A percentile compares a stretch with the other conserved stretches of the same genome.
Evolutionary conservation across 1,140 invertebrate genomes (phyloP).

Genomic region (Chrysomallon squamiferum): DNA sequence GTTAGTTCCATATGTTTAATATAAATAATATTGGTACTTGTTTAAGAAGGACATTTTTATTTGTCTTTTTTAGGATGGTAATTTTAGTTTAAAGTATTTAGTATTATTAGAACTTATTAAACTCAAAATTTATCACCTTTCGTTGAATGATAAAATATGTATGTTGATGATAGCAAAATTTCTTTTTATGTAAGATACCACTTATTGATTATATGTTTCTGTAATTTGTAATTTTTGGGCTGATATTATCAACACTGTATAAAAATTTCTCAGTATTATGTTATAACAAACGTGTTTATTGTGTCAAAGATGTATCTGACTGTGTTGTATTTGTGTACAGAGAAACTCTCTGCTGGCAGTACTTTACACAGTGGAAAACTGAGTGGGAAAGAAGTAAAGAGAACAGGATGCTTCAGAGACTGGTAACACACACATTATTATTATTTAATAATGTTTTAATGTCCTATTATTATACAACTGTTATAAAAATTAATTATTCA

Average conservation of each 20-base stretch:
- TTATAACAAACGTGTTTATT: too few species aligned
- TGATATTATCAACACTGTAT: too few species aligned
- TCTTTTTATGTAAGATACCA: background rate
- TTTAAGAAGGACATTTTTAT: background rate
- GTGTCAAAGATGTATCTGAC: too few species aligned
- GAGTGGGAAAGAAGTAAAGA: constrained; percentile 36
- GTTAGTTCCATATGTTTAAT: constrained; percentile 18
- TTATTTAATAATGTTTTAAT: too few species aligned
- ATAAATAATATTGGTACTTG: background rate
- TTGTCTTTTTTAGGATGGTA: constrained; percentile 30
- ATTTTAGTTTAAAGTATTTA: constrained; percentile 30
- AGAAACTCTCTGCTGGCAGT: constrained; percentile 35
- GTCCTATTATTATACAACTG: too few species aligned
- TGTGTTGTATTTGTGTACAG: constrained; percentile 20
- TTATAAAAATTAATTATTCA: too few species aligned
- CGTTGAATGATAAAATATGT: background rate
- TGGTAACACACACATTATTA: too few species aligned
- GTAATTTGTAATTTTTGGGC: too few species aligned
- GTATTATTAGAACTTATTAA: constrained; percentile 35
- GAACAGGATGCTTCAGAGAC: constrained; percentile 40
- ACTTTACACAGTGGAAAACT: constrained; percentile 41
- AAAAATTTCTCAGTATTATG: too few species aligned
- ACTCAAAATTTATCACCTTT: background rate
- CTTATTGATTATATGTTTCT: too few species aligned
- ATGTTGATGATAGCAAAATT: background rate